These are phyloP conservation scores for Pterobdella sp. DNA, from an alignment of 2,888 invertebrate species.

Conservation along the genomic window DNA sequence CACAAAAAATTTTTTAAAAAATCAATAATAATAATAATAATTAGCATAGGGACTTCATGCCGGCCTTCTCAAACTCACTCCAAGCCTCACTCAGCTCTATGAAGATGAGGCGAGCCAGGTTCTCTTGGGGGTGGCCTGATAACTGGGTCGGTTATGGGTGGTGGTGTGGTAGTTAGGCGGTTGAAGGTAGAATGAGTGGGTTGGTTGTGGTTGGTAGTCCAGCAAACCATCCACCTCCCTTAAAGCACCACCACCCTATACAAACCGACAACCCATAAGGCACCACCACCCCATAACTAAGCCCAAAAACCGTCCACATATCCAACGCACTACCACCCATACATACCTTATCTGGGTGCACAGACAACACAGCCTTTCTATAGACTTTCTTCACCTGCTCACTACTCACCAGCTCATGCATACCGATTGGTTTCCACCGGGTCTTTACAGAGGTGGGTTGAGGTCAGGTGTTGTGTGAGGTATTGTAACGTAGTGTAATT, in stretches of 20 bases:
- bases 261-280: too few relatives aligned
- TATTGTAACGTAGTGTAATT: neutral
- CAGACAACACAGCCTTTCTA: conserved; percentile 85
- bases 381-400: conserved; percentile 92
- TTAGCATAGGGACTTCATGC: conserved; percentile 35
- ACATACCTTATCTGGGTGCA: conserved; percentile 99
- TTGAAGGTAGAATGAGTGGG: neutral
- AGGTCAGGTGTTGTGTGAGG: neutral
- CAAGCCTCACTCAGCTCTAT: conserved; percentile 98
- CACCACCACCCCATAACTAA: too few relatives aligned
- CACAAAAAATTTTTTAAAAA: neutral
- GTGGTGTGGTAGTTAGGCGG: neutral
- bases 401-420: conserved; percentile 83
- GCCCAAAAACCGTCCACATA: too few relatives aligned
- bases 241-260: too few relatives aligned
- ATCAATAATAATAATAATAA: conserved; percentile 1
- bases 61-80: conserved; percentile 73
- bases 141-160: conserved; percentile 61
- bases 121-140: conserved; percentile 82
- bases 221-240: conserved; percentile 78
- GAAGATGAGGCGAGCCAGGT: conserved; percentile 88
- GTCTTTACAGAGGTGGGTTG: conserved; percentile 44
- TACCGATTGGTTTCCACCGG: conserved; percentile 84
- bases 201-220: neutral
- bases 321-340: too few relatives aligned